phyloP scores from a whole-genome alignment of 2,113 vertebrate genomes.

The Melanerpes aurifrons region DNA sequence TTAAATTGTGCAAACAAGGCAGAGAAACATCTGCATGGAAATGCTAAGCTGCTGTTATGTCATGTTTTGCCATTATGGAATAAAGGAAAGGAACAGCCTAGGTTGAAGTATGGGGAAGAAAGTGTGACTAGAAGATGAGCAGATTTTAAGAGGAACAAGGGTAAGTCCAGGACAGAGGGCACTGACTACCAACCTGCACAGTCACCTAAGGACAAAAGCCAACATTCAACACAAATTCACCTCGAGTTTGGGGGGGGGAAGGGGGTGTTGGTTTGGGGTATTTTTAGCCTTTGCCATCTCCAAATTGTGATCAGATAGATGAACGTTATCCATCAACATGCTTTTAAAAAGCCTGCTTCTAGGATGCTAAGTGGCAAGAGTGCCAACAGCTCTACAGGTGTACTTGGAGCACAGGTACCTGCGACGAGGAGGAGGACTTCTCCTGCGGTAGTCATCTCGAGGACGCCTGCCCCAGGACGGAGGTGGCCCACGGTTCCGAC shows the following conservation, averaged over 20 bases:
- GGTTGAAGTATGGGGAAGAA: constrained; percentile 79
- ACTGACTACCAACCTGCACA: constrained; percentile 78
- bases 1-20: constrained; percentile 64
- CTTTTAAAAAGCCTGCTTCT: constrained; percentile 77
- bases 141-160: constrained; percentile 73
- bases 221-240: constrained; percentile 78
- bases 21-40: constrained; percentile 74
- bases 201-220: constrained; percentile 80
- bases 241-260: constrained; percentile 11
- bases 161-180: constrained; percentile 77
- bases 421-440: constrained; percentile 90
- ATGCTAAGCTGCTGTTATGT: constrained; percentile 78
- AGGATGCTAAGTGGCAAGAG: constrained; percentile 69
- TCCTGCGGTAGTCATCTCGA: constrained; percentile 90
- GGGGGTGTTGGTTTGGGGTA: neutral
- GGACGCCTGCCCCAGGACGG: constrained; percentile 92
- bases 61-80: constrained; percentile 80
- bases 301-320: constrained; percentile 45
- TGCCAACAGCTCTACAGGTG: constrained; percentile 56
- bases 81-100: constrained; percentile 80
- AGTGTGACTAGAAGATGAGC: constrained; percentile 81
- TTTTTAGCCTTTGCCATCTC: constrained; percentile 41
- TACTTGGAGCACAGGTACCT: constrained; percentile 80
- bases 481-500: constrained; percentile 91
- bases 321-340: constrained; percentile 73